These are phyloP conservation scores for Germaria angustata DNA, from an alignment of 2,888 invertebrate species.

Conservation along the genomic window DNA sequence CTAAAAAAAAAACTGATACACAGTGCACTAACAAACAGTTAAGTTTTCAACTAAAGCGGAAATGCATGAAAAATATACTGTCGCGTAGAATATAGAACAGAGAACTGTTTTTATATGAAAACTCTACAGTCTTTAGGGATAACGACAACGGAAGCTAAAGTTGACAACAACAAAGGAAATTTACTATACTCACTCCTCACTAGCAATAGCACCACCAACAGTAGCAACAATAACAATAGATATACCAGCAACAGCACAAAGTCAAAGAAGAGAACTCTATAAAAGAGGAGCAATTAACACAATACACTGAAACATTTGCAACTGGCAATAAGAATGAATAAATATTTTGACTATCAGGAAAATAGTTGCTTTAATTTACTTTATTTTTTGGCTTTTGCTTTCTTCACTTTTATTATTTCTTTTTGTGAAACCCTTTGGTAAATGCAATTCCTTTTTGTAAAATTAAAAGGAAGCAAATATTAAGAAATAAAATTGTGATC, in stretches of 20 bases:
- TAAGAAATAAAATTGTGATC: not conserved
- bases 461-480: not conserved
- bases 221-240: not conserved
- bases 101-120: not conserved
- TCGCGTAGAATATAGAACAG: not conserved
- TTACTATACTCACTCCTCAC: conserved; percentile 34
- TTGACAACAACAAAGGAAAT: conserved; percentile 51
- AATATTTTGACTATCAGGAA: not conserved
- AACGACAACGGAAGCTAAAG: conserved; percentile 59
- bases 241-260: not conserved
- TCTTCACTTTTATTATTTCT: not conserved
- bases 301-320: not conserved
- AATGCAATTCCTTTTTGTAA: conserved; percentile 2
- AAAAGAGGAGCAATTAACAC: not conserved
- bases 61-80: conserved; percentile 8
- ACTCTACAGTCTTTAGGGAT: conserved; percentile 52
- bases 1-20: not conserved
- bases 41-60: conserved; percentile 38
- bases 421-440: conserved; percentile 6
- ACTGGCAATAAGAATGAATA: not conserved
- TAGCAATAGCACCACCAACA: not conserved
- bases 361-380: not conserved
- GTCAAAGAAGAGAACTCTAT: not conserved
- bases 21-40: not conserved
- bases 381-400: not conserved